Percentiles rank a stretch among this genome's conserved stretches.
Conservation (phyloP, 2,113 vertebrate genomes). For the Callocephalon fimbriatum region DNA sequence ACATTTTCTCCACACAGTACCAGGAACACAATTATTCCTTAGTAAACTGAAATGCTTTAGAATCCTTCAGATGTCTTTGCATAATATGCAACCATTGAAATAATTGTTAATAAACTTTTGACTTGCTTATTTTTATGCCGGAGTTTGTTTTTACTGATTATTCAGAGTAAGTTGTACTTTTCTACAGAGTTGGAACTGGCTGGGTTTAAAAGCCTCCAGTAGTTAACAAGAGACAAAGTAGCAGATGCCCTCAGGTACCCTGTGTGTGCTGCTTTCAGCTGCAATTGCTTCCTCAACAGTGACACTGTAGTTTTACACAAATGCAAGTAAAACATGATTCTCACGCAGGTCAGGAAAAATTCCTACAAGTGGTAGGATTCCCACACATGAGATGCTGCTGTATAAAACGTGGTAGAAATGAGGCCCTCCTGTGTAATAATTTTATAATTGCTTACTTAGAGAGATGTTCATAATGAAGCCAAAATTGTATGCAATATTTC, state of each 20-base stretch:
- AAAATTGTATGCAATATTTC: neutral
- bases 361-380: neutral
- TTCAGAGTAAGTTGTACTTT: neutral
- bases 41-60: neutral
- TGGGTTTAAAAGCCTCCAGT: neutral
- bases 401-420: neutral
- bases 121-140: neutral
- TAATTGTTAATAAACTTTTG: neutral
- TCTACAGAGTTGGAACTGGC: neutral
- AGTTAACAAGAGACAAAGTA: neutral
- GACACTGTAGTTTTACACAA: neutral
- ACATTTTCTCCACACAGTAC: neutral
- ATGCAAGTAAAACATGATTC: neutral
- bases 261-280: rapidly evolving
- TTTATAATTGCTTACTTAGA: neutral
- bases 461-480: neutral
- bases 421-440: neutral
- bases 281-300: rapidly evolving
- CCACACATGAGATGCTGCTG: neutral
- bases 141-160: neutral
- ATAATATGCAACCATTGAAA: neutral
- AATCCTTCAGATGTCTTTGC: neutral
- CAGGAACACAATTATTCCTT: neutral
- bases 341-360: neutral
- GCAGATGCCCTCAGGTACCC: neutral